Percentiles rank a stretch among this genome's conserved stretches.
phyloP scores from a whole-genome alignment of 2,888 invertebrate species.

The Lordiphosa fenestrarum region DNA sequence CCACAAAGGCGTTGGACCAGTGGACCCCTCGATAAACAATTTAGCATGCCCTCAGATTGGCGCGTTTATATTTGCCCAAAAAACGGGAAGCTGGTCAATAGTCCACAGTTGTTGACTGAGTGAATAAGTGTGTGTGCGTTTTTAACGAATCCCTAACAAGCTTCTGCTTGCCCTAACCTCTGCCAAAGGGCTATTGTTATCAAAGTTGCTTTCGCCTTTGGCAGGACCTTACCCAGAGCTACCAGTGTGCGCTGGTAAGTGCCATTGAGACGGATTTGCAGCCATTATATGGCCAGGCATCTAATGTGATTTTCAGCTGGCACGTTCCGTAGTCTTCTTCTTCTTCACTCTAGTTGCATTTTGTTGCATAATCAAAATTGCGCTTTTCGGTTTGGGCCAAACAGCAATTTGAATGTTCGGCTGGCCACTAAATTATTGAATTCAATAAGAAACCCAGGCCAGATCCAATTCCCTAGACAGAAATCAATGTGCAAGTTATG shows the following conservation, averaged over 20 bases:
- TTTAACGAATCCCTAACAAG: conserved; percentile 75
- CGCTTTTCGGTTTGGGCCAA: conserved; percentile 59
- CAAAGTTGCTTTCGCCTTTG: conserved; percentile 48
- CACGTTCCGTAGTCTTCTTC: conserved; percentile 41
- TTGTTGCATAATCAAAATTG: conserved; percentile 66
- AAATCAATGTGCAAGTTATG: conserved; percentile 74
- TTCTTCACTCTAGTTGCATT: conserved; percentile 13
- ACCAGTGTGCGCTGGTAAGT: conserved; percentile 44
- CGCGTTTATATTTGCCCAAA: too few relatives aligned
- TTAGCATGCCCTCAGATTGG: too few relatives aligned
- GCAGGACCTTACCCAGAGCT: not conserved
- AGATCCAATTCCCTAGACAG: conserved; percentile 52
- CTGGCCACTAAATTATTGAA: conserved; percentile 70
- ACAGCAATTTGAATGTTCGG: conserved; percentile 66
- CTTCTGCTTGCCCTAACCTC: conserved; percentile 52
- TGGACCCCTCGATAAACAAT: too few relatives aligned
- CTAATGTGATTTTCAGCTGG: conserved; percentile 73
- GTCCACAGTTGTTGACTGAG: conserved; percentile 6
- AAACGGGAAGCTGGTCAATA: too few relatives aligned
- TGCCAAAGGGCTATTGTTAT: conserved; percentile 66
- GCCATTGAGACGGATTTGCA: conserved; percentile 73
- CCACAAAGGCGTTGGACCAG: too few relatives aligned
- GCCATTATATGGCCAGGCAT: conserved; percentile 62
- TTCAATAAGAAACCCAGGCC: conserved; percentile 59
- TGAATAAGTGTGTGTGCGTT: conserved; percentile 54